Base-by-base conservation (phyloP, 2,797 vertebrate genomes). In the Falco cherrug region DNA sequence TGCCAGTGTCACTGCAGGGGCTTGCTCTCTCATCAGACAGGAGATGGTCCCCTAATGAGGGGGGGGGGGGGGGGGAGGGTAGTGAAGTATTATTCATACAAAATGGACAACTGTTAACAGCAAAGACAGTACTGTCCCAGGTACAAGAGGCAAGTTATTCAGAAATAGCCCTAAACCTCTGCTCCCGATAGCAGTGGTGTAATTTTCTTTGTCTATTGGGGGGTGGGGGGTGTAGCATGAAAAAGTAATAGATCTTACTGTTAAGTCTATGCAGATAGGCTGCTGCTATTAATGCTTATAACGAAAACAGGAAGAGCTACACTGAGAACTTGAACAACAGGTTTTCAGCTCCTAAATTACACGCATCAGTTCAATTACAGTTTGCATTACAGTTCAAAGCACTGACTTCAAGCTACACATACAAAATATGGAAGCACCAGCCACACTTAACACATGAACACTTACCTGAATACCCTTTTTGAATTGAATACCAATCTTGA, bases 21-120 rank as follows among this genome's bases (percentile, higher is more conserved):
- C 31, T 83, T 76, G 64, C 84, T 83, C 6, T 57, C 91, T 87
- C 83, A 53, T 54, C 87, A 85, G 91, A 33, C 8, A 73, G 61
- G 13, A 69, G 75, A 82, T 95, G 93, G 51, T 94, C 86, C 19
- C 96, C 98, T 98, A 65, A 43, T 41, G 13, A 7, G 35, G 35
- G 35, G 4, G 41, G 41, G 13, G 41, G 41, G n/a, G 12, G 13
- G 41, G 15, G 41, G 41, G 41, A 43, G 37, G 11, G 37, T 39
- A 43, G 41, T 15, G 13, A 67, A 26, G 16, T 10, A 45, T 68
- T 47, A 85, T 45, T 17, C 43, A 45, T 45, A 45, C 43, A 45
- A 45, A 45, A 45, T 18, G 43, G 17, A 79, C 11, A 73, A 63
- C 2, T 67, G 31, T 33, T n/a, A 88, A 37, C 15, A 84, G 57